Evolutionary conservation across 2,113 vertebrate species (phyloP).

Genomic region (Hymenochirus boettgeri): DNA sequence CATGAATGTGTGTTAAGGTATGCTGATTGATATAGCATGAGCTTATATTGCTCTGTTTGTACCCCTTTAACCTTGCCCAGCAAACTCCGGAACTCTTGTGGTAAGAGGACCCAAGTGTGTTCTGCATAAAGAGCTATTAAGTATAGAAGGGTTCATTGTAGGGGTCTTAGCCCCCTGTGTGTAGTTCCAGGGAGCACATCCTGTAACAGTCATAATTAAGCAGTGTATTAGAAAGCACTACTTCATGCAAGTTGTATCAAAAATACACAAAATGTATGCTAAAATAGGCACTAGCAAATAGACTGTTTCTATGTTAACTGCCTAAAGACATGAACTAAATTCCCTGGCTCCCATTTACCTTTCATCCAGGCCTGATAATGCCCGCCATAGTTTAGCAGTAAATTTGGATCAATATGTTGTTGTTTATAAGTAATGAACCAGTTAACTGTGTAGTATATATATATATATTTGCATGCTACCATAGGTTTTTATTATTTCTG

Average conservation of each 20-base stretch:
- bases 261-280: neutral
- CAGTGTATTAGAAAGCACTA: neutral
- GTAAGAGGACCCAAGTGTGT: neutral
- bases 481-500: too few species aligned
- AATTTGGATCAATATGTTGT: too few species aligned
- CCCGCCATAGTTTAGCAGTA: too few species aligned
- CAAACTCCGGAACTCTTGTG: neutral
- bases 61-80: neutral
- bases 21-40: neutral
- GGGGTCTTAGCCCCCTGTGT: neutral
- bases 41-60: neutral
- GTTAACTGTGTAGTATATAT: too few species aligned
- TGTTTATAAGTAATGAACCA: too few species aligned
- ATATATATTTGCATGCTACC: too few species aligned
- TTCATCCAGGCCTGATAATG: too few species aligned
- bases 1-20: neutral
- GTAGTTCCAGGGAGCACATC: neutral
- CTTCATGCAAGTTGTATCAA: neutral
- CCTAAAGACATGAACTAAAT: too few species aligned
- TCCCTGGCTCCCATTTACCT: too few species aligned
- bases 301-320: neutral
- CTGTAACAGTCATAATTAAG: slow-evolving; percentile 1
- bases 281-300: neutral
- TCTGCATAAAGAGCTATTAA: slow-evolving; percentile 2
- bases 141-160: neutral